Conservation (phyloP, 2,113 vertebrate genomes). For the Dipodomys stephensi region DNA sequence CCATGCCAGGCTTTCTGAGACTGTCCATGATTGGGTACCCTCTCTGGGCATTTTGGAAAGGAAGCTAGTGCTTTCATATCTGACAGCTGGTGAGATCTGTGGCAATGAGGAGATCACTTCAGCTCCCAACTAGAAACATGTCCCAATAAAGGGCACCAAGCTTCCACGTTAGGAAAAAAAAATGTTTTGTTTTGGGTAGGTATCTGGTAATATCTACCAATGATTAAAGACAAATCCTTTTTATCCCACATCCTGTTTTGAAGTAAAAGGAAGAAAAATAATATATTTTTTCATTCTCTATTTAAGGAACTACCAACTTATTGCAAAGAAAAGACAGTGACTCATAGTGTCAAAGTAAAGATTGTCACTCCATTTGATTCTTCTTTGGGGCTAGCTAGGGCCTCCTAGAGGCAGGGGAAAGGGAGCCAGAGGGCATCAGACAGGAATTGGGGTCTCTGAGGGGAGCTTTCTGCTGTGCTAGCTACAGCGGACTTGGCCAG, state of each 20-base stretch:
- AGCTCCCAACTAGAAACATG: neutral
- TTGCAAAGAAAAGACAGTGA: slow-evolving; percentile 60
- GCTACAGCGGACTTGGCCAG: neutral
- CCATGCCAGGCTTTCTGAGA: neutral
- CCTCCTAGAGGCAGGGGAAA: neutral
- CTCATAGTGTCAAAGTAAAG: slow-evolving; percentile 48
- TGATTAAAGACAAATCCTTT: slow-evolving; percentile 30
- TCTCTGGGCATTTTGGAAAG: neutral
- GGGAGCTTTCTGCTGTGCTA: neutral
- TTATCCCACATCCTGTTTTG: slow-evolving; percentile 60
- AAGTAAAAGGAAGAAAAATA: slow-evolving; percentile 61
- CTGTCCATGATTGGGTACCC: neutral
- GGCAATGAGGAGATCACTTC: neutral
- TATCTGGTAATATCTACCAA: neutral
- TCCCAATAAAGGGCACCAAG: neutral
- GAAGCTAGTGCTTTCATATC: neutral
- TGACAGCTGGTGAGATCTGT: neutral
- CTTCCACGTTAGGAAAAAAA: neutral
- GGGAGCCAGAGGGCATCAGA: neutral
- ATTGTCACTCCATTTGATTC: neutral
- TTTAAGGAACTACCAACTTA: slow-evolving; percentile 66
- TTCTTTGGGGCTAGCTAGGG: neutral
- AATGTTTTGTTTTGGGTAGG: neutral
- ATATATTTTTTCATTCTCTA: slow-evolving; percentile 33
- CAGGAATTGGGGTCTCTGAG: neutral